These are phyloP conservation scores for Loripinus fragilis DNA, from an alignment of 2,888 invertebrate species.

Conservation along the genomic window DNA sequence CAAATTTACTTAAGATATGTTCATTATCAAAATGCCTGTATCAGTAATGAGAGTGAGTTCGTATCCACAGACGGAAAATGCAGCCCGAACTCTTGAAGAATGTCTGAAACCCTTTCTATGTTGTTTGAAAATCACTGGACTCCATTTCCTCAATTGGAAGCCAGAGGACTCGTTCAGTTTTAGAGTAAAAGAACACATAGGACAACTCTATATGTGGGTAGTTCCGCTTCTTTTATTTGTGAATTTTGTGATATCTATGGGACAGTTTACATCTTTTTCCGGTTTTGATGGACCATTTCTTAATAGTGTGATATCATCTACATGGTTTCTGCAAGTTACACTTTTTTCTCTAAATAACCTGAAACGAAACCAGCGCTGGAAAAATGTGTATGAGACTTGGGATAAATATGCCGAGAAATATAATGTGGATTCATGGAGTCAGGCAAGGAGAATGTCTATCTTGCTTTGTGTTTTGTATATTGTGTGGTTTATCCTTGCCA, in stretches of 20 bases:
- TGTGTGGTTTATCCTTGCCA: conserved; percentile 48
- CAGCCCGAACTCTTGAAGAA: not conserved
- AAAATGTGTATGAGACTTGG: conserved; percentile 51
- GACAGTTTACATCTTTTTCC: conserved; percentile 42
- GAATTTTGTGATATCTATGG: conserved; percentile 55
- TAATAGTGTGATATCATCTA: conserved; percentile 60
- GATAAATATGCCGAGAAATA: conserved; percentile 42
- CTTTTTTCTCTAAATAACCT: conserved; percentile 54
- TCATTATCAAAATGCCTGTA: conserved; percentile 23
- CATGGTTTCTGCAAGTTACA: conserved; percentile 62
- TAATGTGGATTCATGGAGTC: conserved; percentile 32
- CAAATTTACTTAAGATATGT: not conserved
- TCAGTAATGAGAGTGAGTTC: conserved; percentile 17
- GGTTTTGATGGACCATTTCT: conserved; percentile 56
- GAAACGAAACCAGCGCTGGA: conserved; percentile 46
- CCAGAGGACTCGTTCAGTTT: not conserved
- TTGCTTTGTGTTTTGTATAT: conserved; percentile 39
- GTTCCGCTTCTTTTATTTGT: conserved; percentile 49
- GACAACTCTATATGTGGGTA: conserved; percentile 37
- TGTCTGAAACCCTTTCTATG: conserved; percentile 35
- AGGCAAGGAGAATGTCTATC: conserved; percentile 33
- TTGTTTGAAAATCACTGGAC: conserved; percentile 45
- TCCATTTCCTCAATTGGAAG: conserved; percentile 33
- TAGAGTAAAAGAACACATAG: not conserved
- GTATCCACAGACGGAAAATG: not conserved